Conservation (phyloP, 1,140 invertebrate species). For the Sitophilus oryzae region DNA sequence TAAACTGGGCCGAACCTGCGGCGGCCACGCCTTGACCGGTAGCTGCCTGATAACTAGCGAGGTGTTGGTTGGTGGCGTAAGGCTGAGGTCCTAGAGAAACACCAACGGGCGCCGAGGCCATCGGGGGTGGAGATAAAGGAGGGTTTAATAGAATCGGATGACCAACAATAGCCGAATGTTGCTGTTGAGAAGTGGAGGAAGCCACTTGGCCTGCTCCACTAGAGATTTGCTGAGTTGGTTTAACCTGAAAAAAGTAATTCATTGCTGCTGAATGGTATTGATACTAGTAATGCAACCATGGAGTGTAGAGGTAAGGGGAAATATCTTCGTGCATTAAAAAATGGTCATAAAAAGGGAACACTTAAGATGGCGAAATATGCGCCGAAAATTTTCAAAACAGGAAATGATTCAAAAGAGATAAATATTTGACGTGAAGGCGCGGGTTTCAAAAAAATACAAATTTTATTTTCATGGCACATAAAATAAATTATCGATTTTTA, state of each 20-base stretch:
- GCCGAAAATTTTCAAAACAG: too few species aligned
- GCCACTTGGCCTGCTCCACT: constrained; percentile 45
- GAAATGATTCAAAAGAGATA: too few species aligned
- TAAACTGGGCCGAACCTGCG: constrained; percentile 53
- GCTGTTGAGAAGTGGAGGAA: constrained; percentile 30
- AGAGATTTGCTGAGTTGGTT: constrained; percentile 64
- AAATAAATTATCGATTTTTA: too few species aligned
- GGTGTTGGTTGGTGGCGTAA: constrained; percentile 48
- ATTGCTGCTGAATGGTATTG: background rate
- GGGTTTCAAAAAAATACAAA: too few species aligned
- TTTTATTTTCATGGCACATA: too few species aligned
- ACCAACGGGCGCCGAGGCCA: constrained; percentile 46
- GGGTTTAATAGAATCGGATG: constrained; percentile 54
- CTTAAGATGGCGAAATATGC: too few species aligned
- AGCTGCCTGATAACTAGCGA: constrained; percentile 51
- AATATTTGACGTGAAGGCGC: too few species aligned
- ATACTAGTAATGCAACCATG: too few species aligned
- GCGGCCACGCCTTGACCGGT: constrained; percentile 11
- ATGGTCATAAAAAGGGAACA: too few species aligned
- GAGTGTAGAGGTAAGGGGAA: too few species aligned
- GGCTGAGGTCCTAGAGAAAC: constrained; percentile 40
- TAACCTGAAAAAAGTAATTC: constrained; percentile 51
- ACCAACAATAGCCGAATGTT: constrained; percentile 38
- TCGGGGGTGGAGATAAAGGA: constrained; percentile 53
- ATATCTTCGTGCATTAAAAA: too few species aligned